These are phyloP conservation scores for Rousettus leschenaultii DNA, from an alignment of 2,113 vertebrate species.

Conservation along the genomic window DNA sequence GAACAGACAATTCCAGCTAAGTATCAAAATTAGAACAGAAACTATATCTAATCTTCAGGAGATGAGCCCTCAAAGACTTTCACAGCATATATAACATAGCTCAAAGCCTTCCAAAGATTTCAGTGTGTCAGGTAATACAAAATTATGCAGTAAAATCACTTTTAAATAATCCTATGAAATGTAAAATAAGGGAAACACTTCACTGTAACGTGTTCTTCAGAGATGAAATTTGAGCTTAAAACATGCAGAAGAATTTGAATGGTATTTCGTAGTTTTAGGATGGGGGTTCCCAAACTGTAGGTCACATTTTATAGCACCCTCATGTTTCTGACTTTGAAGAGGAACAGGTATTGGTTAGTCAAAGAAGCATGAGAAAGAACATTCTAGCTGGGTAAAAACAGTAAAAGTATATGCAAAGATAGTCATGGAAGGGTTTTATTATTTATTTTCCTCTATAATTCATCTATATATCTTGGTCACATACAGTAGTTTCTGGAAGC, in stretches of 20 bases:
- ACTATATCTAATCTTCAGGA: background rate
- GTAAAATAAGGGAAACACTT: background rate
- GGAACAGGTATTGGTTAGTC: background rate
- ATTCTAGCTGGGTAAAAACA: background rate
- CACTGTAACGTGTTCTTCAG: background rate
- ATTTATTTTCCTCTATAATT: background rate
- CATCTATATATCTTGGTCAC: background rate
- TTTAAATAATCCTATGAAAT: background rate
- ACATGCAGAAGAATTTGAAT: background rate
- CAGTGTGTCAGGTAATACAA: background rate
- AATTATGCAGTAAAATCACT: background rate
- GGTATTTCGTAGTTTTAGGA: background rate
- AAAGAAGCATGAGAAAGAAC: background rate
- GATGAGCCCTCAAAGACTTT: background rate
- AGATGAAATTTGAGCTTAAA: conserved; percentile 13
- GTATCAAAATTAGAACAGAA: background rate
- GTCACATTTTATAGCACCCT: background rate
- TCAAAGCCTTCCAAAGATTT: background rate
- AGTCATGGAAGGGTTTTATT: background rate
- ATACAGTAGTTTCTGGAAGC: background rate
- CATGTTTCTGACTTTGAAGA: background rate
- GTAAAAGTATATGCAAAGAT: background rate
- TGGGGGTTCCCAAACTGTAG: background rate
- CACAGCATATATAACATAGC: background rate
- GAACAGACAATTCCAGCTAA: background rate